Evolutionary conservation across 1,140 invertebrate species (phyloP).

Genomic region (Caenorhabditis inopinata): DNA sequence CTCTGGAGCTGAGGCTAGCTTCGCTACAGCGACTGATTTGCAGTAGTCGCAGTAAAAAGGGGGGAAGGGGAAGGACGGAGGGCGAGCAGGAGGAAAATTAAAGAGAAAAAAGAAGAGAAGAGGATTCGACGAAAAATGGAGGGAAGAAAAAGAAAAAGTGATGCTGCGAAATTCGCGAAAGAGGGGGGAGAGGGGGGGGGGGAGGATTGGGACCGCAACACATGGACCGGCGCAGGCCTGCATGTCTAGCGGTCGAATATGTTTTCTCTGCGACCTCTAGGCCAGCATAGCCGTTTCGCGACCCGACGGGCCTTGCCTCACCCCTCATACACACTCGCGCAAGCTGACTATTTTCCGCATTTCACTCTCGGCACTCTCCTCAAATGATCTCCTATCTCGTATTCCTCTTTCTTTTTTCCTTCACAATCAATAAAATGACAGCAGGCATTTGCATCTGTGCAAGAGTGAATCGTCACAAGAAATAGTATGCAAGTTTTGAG

Average conservation of each 20-base stretch:
- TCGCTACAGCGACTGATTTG: conserved; percentile 20
- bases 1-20: not conserved
- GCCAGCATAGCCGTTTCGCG: conserved; percentile 20
- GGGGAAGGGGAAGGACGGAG: not conserved
- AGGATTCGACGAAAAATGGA: not conserved
- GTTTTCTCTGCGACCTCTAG: conserved; percentile 19
- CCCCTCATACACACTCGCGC: not conserved
- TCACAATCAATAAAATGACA: conserved; percentile 37
- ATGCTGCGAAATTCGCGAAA: conserved; percentile 3
- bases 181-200: not conserved
- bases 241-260: conserved; percentile 19
- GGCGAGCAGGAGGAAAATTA: not conserved
- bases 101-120: not conserved
- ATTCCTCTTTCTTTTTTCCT: conserved; percentile 4
- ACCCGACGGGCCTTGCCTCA: conserved; percentile 13
- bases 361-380: not conserved
- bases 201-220: no score
- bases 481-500: conserved; percentile 17
- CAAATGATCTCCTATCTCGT: not conserved
- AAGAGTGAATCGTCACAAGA: not conserved
- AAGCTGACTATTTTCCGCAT: not conserved
- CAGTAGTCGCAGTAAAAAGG: not conserved
- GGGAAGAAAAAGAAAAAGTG: not conserved
- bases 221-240: conserved; percentile 15
- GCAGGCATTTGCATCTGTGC: conserved; percentile 26